Base-by-base conservation (phyloP, 2,113 vertebrate species). In the Tachuris rubrigastra region DNA sequence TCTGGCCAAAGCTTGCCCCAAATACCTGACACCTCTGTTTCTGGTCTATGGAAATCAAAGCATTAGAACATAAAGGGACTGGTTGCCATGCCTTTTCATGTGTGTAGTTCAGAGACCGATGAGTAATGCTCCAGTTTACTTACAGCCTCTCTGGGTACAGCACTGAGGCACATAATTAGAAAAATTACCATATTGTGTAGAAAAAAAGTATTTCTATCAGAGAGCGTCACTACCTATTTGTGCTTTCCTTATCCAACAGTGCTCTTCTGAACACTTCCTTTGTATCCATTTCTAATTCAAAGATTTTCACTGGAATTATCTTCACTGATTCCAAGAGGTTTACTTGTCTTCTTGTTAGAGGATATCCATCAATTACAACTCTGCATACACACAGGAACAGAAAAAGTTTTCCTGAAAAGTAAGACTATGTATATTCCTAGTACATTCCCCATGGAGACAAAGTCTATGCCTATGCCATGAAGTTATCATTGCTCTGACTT, bases 281-380 rank as follows among this genome's bases (percentile, higher is more conserved):
- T 69, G 98, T 97, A 84, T 99, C 98, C 72, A 99, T 93, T 56
- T 98, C 90, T 78, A 99, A 95, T 95, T 99, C 99, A 88, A 98
- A 98, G 66, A 99, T 98, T 90, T 98, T 92, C 96, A 98, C 96
- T 66, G 99, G 99, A 90, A 99, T 98, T 91, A 99, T 98, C 87
- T 98, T 98, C 39, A 94, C 95, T 47, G 96, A 96, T 90, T 97
- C 97, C 97, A 99, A 97, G 77, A 99, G 94, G 52, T 97, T 96
- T 52, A 98, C 96, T 73, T 99, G 99, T 79, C 97, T 94, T 73
- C 95, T 96, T 65, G 99, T 99, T 93, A 98, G 88, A 42, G 99
- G 99, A 93, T 98, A 99, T 42, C 99, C 99, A 95, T 99, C 99
- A 71, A 99, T 96, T 90, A 99, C 98, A 86, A 98, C 98, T 89